Evolutionary conservation across 2,113 vertebrate species (phyloP), one percentile per base, ranked within the genome.

Genomic region (Salvelinus sp.): DNA sequence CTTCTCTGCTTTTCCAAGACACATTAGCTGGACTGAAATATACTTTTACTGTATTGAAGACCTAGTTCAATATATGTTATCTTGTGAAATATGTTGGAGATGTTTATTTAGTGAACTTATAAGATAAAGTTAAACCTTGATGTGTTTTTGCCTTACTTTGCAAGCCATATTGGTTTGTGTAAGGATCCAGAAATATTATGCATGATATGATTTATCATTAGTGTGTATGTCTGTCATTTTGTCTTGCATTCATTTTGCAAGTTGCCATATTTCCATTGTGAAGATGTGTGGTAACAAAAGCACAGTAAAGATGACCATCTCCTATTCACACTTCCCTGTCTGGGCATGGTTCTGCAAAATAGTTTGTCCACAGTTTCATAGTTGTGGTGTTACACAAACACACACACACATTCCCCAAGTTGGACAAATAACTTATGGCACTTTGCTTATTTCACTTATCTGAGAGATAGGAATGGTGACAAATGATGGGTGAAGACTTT

Each of bases 281-380:
- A 18, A 3, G 25, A 14, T 18, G 5, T 27, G 23, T 54, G 14
- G 14, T 27, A 25, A 27, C 22, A 70, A 27, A 12, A 54, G 30
- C n/a, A n/a, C 2, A 70, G 69, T 28, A 23, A 70, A 44, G 50
- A 57, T 28, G 13, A 70, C 64, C 3, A 25, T 33, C 30, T 38
- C 16, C 9, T 28, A 47, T 28, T 5, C 48, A 70, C 69, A 70
- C 23, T 54, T 54, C 69, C 69, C 69, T 50, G 47, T 70, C 69
- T 57, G 47, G 3, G 2, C 44, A 16, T 54, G 44, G 20, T 68
- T 38, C 30, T 28, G 27, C 69, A 70, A 50, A 71, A 68, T 4
- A 9, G 18, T 1, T 13, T 57, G 47, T 71, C 47, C 5, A 30
- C 25, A 66, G 28, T 67, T 67, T 67, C 25, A 67, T 6, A 28